Evolutionary conservation across 2,113 vertebrate genomes (phyloP), one percentile per base, ranked within the genome.

Genomic region (Eurypyga helias): DNA sequence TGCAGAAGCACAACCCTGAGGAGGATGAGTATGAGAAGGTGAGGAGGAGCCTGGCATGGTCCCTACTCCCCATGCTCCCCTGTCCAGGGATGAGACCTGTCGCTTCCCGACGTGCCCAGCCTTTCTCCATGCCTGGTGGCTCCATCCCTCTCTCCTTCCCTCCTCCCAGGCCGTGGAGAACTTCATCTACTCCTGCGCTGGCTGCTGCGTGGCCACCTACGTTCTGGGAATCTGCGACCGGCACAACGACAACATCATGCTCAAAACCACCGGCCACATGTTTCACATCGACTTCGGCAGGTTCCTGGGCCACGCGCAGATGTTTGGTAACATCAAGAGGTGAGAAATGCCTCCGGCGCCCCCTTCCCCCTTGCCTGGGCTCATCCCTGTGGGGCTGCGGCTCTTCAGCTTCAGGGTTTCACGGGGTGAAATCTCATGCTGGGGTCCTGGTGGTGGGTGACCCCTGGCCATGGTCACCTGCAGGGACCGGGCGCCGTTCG

Each of bases 161-260:
- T 69, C 38, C 36, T 61, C 12, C 6, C 95, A 99, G 99, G 99
- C 99, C 0, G 99, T 99, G 97, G 99, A 99, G 97, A 99, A 99
- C 97, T 99, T 99, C 96, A 99, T 99, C 97, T 99, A 99, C 96
- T 99, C 99, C 25, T 99, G 99, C 0, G 99, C 99, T 0, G 99
- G 99, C 96, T 99, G 99, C 98, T 99, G 99, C 1, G 99, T 99
- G 94, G 99, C 99, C 70, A 99, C 99, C 3, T 99, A 99, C 6
- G 98, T 99, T 78, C 96, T 99, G 97, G 99, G 99, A 62, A 99
- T 99, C 97, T 99, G 99, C 1, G 99, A 99, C 96, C 98, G 99
- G 38, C 99, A 99, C 97, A 99, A 99, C 0, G 99, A 99, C 98
- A 99, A 99, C 98, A 99, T 99, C 98, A 99, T 99, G 99, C 98